Conservation (phyloP, 2,888 invertebrate genomes). For the Synergus itoensis region DNA sequence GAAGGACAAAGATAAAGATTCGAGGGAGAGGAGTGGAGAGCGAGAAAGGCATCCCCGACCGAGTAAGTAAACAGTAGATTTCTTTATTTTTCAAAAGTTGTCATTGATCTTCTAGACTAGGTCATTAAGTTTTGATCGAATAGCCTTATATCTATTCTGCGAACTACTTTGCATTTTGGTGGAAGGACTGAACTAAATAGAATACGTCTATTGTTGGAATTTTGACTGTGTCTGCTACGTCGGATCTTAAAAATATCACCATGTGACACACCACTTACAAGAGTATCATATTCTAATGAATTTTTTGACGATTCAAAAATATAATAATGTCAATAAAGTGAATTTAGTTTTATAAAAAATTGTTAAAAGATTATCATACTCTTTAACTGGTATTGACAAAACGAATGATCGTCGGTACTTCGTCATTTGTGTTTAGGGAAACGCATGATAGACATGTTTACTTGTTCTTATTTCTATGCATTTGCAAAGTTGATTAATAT, state of each 20-base stretch:
- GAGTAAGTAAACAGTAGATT: conserved; percentile 71
- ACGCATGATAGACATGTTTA: conserved; percentile 68
- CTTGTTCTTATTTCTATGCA: conserved; percentile 57
- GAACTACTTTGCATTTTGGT: conserved; percentile 67
- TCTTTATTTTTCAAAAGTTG: conserved; percentile 41
- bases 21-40: conserved; percentile 71
- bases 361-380: not conserved
- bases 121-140: conserved; percentile 50
- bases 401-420: conserved; percentile 51
- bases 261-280: not conserved
- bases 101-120: conserved; percentile 44
- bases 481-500: conserved; percentile 38
- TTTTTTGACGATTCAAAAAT: not conserved
- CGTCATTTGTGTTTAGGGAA: conserved; percentile 65
- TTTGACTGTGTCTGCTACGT: conserved; percentile 44
- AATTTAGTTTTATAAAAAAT: too few species aligned
- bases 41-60: conserved; percentile 76
- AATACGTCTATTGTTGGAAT: conserved; percentile 53
- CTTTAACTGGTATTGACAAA: not conserved
- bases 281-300: not conserved
- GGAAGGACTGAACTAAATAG: conserved; percentile 63
- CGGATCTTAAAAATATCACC: not conserved
- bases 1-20: conserved; percentile 72
- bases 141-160: conserved; percentile 49
- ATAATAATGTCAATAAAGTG: not conserved